A percentile compares a stretch with the other conserved stretches of the same genome.
Evolutionary conservation across 2,888 invertebrate species (phyloP).

Genomic region (Oscheius onirici): DNA sequence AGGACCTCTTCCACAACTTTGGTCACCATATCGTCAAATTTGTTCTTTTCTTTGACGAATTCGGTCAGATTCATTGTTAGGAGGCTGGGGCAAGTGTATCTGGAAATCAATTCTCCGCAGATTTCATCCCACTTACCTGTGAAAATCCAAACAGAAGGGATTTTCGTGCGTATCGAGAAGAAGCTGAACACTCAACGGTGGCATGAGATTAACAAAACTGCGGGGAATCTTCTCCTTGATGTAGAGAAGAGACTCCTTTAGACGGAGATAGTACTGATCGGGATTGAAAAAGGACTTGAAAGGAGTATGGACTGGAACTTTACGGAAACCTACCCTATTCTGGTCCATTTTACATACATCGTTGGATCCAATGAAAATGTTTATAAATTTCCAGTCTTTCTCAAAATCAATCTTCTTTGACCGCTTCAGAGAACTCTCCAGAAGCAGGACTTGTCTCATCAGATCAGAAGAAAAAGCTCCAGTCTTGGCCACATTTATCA

Average conservation of each 20-base stretch:
- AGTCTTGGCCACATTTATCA: slow-evolving; percentile 20
- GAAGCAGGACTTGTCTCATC: slow-evolving; percentile 7
- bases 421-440: not conserved
- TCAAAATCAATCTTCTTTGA: slow-evolving; percentile 15
- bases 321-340: slow-evolving; percentile 30
- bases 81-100: slow-evolving; percentile 43
- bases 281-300: slow-evolving; percentile 37
- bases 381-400: slow-evolving; percentile 46
- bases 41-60: slow-evolving; percentile 27
- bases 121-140: too few species aligned
- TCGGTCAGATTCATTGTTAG: slow-evolving; percentile 32
- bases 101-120: too few species aligned
- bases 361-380: slow-evolving; percentile 50
- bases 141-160: slow-evolving; percentile 45
- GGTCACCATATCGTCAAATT: slow-evolving; percentile 30
- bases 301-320: not conserved
- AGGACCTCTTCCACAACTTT: slow-evolving; percentile 15
- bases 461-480: slow-evolving; percentile 27
- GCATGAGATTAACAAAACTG: slow-evolving; percentile 52
- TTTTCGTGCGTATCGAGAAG: slow-evolving; percentile 43
- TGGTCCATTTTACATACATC: slow-evolving; percentile 42
- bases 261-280: slow-evolving; percentile 28
- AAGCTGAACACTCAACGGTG: slow-evolving; percentile 48
- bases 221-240: slow-evolving; percentile 37
- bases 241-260: slow-evolving; percentile 27